Conservation (phyloP, 2,113 vertebrate species). For the Brachyhypopomus gauderio region DNA sequence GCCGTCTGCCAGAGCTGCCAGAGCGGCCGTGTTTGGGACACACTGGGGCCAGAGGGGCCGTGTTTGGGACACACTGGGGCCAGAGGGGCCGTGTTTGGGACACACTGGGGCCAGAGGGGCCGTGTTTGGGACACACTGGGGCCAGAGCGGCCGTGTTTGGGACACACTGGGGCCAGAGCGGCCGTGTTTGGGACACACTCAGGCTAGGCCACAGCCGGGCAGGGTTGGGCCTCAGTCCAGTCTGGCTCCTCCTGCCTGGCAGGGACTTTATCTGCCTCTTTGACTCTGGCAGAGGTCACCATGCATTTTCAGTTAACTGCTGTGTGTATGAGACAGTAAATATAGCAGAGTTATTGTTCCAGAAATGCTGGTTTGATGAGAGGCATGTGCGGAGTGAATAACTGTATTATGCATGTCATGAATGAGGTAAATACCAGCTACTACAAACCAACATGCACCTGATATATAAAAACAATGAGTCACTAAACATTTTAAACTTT, state of each 20-base stretch:
- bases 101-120: not conserved
- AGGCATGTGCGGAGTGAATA: not conserved
- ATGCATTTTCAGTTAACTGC: not conserved
- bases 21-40: not conserved
- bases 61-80: not conserved
- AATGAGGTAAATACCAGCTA: not conserved
- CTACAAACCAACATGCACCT: too few species aligned
- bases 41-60: not conserved
- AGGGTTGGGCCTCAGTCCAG: too few species aligned
- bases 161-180: not conserved
- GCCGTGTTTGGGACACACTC: not conserved
- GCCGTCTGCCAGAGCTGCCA: constrained; percentile 7
- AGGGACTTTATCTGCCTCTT: too few species aligned
- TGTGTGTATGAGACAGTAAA: not conserved
- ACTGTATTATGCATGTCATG: not conserved
- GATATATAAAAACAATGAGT: not conserved
- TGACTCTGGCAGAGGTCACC: not conserved
- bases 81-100: not conserved
- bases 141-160: not conserved
- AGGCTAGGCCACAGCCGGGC: too few species aligned
- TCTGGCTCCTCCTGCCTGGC: too few species aligned
- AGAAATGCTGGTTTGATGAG: constrained; percentile 7
- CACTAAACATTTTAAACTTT: not conserved
- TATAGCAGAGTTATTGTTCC: not conserved
- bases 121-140: not conserved